Evolutionary conservation across 2,888 invertebrate species (phyloP).

Genomic region (Pollenia angustigena): DNA sequence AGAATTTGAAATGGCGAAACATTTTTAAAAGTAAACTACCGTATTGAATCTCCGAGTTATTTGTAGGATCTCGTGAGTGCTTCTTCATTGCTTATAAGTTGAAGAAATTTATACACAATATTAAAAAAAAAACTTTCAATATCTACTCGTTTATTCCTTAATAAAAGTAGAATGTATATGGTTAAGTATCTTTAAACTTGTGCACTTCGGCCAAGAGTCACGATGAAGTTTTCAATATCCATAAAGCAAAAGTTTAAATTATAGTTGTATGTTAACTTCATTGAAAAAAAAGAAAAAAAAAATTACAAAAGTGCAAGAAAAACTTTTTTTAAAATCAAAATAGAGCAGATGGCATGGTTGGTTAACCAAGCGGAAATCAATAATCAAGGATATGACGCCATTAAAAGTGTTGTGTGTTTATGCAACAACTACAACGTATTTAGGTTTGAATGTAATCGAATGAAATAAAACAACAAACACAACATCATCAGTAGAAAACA

Average conservation of each 20-base stretch:
- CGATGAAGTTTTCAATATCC: background rate
- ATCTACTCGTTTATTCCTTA: too few relatives aligned
- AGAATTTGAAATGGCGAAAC: too few relatives aligned
- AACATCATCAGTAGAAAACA: background rate
- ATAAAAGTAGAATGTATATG: too few relatives aligned
- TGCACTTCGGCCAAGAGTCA: background rate
- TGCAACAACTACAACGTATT: background rate
- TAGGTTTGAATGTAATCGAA: background rate
- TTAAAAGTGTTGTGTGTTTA: constrained; percentile 19
- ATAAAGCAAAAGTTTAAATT: background rate
- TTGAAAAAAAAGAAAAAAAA: constrained; percentile 5
- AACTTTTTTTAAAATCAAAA: constrained; percentile 23
- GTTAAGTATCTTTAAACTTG: too few relatives aligned
- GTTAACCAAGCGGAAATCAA: constrained; percentile 65
- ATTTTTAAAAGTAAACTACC: too few relatives aligned
- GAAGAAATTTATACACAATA: too few relatives aligned
- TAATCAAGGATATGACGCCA: constrained; percentile 65
- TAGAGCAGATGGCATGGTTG: constrained; percentile 53
- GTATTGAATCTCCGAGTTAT: too few relatives aligned
- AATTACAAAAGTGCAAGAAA: background rate
- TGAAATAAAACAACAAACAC: background rate
- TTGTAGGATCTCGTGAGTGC: too few relatives aligned
- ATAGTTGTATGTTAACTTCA: constrained; percentile 16
- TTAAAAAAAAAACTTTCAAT: too few relatives aligned
- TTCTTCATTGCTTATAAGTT: too few relatives aligned